Evolutionary conservation across 2,888 invertebrate genomes (phyloP).

Genomic region (Didymodactylos carnosus): DNA sequence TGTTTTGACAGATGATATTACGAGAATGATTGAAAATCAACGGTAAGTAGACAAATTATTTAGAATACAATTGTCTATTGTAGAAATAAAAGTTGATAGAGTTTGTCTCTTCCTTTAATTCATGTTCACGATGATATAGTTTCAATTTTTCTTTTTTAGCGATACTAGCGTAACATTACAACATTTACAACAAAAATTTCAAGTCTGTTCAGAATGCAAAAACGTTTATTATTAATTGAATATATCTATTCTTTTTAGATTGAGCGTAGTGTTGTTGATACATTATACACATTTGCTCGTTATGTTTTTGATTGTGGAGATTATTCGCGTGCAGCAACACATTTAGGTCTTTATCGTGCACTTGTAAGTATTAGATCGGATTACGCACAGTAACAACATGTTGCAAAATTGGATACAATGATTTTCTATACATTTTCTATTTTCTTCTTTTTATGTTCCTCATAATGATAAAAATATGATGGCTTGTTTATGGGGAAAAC

Average conservation of each 20-base stretch:
- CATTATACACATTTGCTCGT: slow-evolving; percentile 71
- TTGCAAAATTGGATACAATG: too few relatives aligned
- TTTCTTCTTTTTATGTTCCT: slow-evolving; percentile 25
- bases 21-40: slow-evolving; percentile 65
- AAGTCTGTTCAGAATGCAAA: too few relatives aligned
- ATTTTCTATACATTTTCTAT: not conserved
- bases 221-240: too few relatives aligned
- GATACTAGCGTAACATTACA: too few relatives aligned
- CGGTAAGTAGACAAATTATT: too few relatives aligned
- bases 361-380: not conserved
- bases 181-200: too few relatives aligned
- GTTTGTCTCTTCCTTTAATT: too few relatives aligned
- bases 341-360: not conserved
- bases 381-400: too few relatives aligned
- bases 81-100: too few relatives aligned
- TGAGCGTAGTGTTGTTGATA: not conserved
- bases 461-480: slow-evolving; percentile 43
- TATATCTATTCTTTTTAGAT: not conserved
- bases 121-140: too few relatives aligned
- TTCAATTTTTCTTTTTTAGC: too few relatives aligned
- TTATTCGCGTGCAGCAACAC: not conserved
- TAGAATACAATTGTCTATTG: too few relatives aligned
- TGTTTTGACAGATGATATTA: slow-evolving; percentile 64
- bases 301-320: slow-evolving; percentile 86
- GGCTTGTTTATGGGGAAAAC: slow-evolving; percentile 49